Percentiles rank a stretch among this genome's conserved stretches.
Evolutionary conservation across 1,140 invertebrate genomes (phyloP).

Genomic region (Drosophila persimilis): DNA sequence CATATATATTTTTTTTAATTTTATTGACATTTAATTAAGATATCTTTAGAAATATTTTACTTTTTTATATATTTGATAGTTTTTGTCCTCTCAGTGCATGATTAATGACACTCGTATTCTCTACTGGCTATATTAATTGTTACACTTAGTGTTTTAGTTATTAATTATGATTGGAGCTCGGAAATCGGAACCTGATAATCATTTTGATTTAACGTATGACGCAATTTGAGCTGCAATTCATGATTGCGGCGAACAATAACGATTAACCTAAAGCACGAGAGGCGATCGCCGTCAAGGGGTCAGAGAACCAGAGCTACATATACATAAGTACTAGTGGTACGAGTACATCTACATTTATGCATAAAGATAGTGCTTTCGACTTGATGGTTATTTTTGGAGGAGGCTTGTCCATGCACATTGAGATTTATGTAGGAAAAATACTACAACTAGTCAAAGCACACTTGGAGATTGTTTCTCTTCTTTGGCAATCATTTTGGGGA

Average conservation of each 20-base stretch:
- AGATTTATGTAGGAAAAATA: too few relatives aligned
- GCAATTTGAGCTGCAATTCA: slow-evolving; percentile 69
- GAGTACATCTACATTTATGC: too few relatives aligned
- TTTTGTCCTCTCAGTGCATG: slow-evolving; percentile 19
- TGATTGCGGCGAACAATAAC: slow-evolving; percentile 6
- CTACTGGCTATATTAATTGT: slow-evolving; percentile 24
- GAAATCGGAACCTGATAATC: slow-evolving; percentile 42
- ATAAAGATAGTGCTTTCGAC: too few relatives aligned
- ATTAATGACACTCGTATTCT: slow-evolving; percentile 6
- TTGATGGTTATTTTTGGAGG: too few relatives aligned
- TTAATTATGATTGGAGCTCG: slow-evolving; percentile 51
- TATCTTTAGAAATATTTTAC: too few relatives aligned
- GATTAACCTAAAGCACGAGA: slow-evolving; percentile 66
- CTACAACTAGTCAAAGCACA: too few relatives aligned
- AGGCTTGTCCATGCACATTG: too few relatives aligned
- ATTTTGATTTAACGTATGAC: slow-evolving; percentile 54
- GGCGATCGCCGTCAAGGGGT: slow-evolving; percentile 28
- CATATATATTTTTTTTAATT: too few relatives aligned
- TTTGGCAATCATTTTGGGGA: too few relatives aligned
- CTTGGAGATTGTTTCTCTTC: too few relatives aligned
- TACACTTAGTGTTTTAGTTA: slow-evolving; percentile 59
- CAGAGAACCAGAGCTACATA: slow-evolving; percentile 5
- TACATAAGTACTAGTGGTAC: too few relatives aligned
- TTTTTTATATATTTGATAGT: neutral
- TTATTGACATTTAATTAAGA: too few relatives aligned